These are phyloP conservation scores for Sula dactylatra DNA, from an alignment of 2,113 vertebrate genomes.

Conservation along the genomic window DNA sequence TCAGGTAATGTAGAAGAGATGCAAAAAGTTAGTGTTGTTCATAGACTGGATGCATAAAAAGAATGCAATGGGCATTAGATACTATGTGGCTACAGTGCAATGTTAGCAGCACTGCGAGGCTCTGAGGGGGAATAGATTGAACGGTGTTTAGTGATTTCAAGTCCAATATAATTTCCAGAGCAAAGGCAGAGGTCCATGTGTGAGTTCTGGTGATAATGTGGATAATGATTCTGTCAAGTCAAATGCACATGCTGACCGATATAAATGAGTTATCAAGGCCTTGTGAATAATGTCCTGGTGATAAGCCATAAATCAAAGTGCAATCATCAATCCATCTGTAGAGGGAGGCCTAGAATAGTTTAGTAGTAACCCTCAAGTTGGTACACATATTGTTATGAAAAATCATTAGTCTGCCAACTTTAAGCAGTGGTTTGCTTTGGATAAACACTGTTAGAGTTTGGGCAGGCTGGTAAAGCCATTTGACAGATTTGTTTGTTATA, in stretches of 20 bases:
- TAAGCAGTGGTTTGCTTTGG: background rate
- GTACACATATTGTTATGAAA: constrained; percentile 11
- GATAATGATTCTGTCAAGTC: constrained; percentile 57
- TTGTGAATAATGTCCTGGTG: constrained; percentile 41
- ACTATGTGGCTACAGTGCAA: background rate
- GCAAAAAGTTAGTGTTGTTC: background rate
- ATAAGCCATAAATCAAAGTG: constrained; percentile 53
- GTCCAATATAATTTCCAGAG: background rate
- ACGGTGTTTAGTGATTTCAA: background rate
- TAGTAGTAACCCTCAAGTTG: background rate
- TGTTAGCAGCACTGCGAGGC: background rate
- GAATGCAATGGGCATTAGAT: background rate
- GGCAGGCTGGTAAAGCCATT: background rate
- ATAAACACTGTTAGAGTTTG: constrained; percentile 43
- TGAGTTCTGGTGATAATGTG: constrained; percentile 49
- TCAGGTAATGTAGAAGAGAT: background rate
- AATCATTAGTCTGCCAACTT: constrained; percentile 33
- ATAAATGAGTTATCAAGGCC: constrained; percentile 44
- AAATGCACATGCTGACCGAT: background rate
- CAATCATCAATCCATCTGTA: constrained; percentile 40
- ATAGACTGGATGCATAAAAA: background rate
- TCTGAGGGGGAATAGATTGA: background rate
- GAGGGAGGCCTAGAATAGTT: background rate
- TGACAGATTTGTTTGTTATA: constrained; percentile 18
- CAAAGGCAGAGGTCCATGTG: background rate